Conservation (phyloP, 53 echinoderm and acorn worm species). For the Holothuria scabra region DNA sequence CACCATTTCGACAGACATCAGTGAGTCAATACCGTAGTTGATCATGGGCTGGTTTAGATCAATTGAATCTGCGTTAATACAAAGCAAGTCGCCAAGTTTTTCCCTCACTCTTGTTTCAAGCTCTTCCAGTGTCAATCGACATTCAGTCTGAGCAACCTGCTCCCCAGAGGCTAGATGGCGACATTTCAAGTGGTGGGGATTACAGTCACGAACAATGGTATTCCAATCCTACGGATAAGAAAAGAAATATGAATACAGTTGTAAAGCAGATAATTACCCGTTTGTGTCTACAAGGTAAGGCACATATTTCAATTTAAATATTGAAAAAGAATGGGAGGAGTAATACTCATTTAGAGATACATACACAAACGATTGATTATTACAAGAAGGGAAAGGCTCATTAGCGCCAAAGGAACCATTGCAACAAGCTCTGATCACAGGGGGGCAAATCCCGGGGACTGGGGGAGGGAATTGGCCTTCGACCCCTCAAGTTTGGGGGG, state of each 20-base stretch:
- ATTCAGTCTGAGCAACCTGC: conserved; percentile 65
- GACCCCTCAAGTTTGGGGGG: no score
- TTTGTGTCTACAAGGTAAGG: not conserved
- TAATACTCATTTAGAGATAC: no score
- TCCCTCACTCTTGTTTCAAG: conserved; percentile 71
- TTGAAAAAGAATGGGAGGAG: no score
- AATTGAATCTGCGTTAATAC: conserved; percentile 84
- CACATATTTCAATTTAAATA: not conserved
- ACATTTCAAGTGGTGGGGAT: conserved; percentile 74
- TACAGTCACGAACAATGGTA: conserved; percentile 57
- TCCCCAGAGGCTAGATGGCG: conserved; percentile 73
- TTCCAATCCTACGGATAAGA: conserved; percentile 78
- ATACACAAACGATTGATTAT: no score
- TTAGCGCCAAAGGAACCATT: no score
- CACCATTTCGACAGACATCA: conserved; percentile 97
- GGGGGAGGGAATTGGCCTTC: no score
- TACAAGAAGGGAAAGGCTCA: no score
- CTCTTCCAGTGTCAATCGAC: conserved; percentile 70
- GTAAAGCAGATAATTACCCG: no score
- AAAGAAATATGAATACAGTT: not conserved
- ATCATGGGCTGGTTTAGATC: conserved; percentile 95
- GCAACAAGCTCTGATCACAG: no score
- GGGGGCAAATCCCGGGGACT: no score
- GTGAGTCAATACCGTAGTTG: conserved; percentile 94
- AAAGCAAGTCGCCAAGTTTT: conserved; percentile 88